Evolutionary conservation across 1,140 invertebrate genomes (phyloP).

Genomic region (Reticulitermes speratus): DNA sequence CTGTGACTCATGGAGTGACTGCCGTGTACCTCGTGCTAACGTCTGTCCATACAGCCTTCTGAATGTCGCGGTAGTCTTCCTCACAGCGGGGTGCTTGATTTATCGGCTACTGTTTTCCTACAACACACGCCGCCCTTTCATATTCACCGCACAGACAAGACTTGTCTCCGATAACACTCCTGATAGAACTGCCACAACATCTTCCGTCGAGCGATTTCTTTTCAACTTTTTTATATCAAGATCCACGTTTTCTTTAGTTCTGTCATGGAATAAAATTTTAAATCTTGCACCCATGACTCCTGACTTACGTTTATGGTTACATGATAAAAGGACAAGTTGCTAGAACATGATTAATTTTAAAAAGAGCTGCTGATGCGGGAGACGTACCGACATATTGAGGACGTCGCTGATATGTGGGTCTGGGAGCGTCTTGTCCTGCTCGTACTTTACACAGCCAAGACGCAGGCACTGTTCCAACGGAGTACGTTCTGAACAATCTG

Average conservation of each 20-base stretch:
- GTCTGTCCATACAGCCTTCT: not conserved
- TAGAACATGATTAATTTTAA: not conserved
- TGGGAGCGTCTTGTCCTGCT: not conserved
- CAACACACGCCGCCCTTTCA: not conserved
- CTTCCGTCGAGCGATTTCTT: slow-evolving; percentile 10
- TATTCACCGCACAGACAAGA: not conserved
- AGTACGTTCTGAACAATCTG: too few relatives aligned
- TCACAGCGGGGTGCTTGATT: not conserved
- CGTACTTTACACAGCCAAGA: too few relatives aligned
- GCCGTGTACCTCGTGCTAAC: not conserved
- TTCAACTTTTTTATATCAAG: not conserved
- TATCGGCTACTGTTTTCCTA: slow-evolving; percentile 14
- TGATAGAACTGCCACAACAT: slow-evolving; percentile 15
- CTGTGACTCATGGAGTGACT: not conserved
- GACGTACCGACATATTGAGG: not conserved
- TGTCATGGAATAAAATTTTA: not conserved
- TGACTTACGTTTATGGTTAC: not conserved
- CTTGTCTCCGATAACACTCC: slow-evolving; percentile 7
- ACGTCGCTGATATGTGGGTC: not conserved
- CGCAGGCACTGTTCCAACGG: too few relatives aligned
- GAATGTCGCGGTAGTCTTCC: not conserved
- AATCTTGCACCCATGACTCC: not conserved
- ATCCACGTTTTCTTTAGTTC: not conserved
- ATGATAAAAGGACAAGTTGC: not conserved
- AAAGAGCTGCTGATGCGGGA: not conserved